Conservation (phyloP, 2,797 vertebrate genomes). For the Tolypeutes matacus region DNA sequence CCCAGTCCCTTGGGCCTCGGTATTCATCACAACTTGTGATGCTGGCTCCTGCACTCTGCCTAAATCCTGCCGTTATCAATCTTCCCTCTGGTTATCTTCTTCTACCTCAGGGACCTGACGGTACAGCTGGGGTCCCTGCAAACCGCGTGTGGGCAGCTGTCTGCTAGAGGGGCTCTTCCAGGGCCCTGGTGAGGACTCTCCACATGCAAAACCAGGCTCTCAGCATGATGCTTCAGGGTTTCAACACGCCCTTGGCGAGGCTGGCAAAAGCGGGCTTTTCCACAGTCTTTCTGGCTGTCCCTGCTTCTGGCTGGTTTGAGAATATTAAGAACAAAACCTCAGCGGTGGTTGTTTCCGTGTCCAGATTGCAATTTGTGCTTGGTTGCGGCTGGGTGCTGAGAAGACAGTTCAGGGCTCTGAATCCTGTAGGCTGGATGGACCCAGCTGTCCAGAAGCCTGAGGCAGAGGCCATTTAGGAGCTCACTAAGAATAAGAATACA, state of each 20-base stretch:
- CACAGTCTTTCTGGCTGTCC: not conserved
- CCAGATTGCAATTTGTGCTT: not conserved
- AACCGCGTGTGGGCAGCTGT: not conserved
- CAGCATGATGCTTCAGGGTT: not conserved
- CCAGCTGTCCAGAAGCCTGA: not conserved
- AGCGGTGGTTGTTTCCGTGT: too few species aligned
- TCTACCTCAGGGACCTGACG: not conserved
- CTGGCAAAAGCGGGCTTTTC: fast-evolving
- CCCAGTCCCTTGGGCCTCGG: not conserved
- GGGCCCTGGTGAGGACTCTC: too few species aligned
- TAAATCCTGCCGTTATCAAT: too few species aligned
- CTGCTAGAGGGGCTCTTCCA: too few species aligned
- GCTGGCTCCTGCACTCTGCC: too few species aligned
- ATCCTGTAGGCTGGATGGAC: not conserved
- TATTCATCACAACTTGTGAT: too few species aligned
- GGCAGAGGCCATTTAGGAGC: not conserved
- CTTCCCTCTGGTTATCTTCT: fast-evolving
- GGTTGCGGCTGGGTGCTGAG: fast-evolving
- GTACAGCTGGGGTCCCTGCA: not conserved
- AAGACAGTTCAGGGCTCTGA: fast-evolving
- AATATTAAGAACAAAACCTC: not conserved
- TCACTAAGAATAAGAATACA: not conserved
- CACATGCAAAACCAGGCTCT: not conserved
- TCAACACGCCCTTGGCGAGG: not conserved
- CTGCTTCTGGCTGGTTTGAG: not conserved